Evolutionary conservation across 1,140 invertebrate species (phyloP), one percentile per base, ranked within the genome.

Genomic region (Drosophila persimilis): DNA sequence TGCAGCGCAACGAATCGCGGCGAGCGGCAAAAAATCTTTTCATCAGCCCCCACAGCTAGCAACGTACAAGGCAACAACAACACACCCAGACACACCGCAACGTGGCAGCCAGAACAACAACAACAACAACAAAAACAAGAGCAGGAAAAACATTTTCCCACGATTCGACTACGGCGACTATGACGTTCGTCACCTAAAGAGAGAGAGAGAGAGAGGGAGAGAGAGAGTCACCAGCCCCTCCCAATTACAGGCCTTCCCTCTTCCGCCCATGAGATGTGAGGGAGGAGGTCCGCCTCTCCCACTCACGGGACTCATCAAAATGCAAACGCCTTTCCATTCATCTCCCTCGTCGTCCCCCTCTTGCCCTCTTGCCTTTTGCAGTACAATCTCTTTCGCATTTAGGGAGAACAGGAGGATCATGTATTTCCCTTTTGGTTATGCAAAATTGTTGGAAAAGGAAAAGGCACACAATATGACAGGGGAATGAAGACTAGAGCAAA

Each of bases 1-100:
- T 83, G 79, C 79, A 83, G 79, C 70, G 70, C 79, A 84, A 83
- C 79, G 74, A 83, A 83, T 83, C 75, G 79, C 79, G 79, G 80
- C 79, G 61, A 69, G 64, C 66, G 64, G 66, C 64, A 69, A 69
- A 69, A 83, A 83, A 71, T 57, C 80, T 83, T 83, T 83, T 83
- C 79, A 83, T 83, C 79, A 83, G 80, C 79, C 80, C 75, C 80
- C 75, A 83, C 79, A 69, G 24, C 24, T 5, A 45, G 20, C 73
- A 56, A 71, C 67, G 65, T 54, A 53, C 57, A 59, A 71, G 50
- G 46, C 58, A 63, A 41, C 48, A 62, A 57, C 39, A 74, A 53
- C 51, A 67, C 61, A 51, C 59, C 48, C 48, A 46, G 26, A 46
- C 15, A 29, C 15, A 53, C 11, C 46, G 46, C 65, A 57, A 71